These are phyloP conservation scores for Exaiptasia diaphana DNA, from an alignment of 64 coral and sea anemone genomes.

Conservation along the genomic window DNA sequence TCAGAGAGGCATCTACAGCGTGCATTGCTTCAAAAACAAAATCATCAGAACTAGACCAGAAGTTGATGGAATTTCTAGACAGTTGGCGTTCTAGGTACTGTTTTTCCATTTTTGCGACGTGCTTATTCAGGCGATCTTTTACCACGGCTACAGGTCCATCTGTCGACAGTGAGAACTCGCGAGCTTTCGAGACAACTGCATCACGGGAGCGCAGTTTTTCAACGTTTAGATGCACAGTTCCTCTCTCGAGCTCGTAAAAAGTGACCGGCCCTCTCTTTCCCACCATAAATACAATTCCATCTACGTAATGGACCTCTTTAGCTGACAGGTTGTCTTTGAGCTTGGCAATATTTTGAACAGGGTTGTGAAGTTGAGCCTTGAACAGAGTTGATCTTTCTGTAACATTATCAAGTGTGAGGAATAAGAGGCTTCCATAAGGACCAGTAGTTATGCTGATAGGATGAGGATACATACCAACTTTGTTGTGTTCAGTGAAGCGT, in stretches of 20 bases:
- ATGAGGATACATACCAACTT: slow-evolving; percentile 41
- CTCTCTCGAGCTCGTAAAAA: slow-evolving; percentile 21
- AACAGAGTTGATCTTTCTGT: slow-evolving; percentile 27
- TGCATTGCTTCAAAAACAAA: no score
- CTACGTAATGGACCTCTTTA: slow-evolving; percentile 11
- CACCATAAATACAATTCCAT: slow-evolving; percentile 33
- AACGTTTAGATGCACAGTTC: neutral
- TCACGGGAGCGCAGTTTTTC: slow-evolving; percentile 22
- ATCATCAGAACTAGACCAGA: slow-evolving; percentile 40
- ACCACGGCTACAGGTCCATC: slow-evolving; percentile 9
- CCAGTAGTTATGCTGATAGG: slow-evolving; percentile 15
- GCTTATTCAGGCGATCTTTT: slow-evolving; percentile 1
- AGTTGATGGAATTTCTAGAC: neutral
- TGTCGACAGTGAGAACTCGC: neutral
- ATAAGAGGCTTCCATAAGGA: slow-evolving; percentile 27
- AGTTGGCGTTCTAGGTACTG: slow-evolving; percentile 26
- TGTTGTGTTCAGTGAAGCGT: slow-evolving; percentile 33
- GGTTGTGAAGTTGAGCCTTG: slow-evolving; percentile 42
- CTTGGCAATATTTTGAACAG: slow-evolving; percentile 31
- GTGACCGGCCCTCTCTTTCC: slow-evolving; percentile 28
- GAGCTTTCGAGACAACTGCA: neutral
- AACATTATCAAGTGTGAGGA: neutral
- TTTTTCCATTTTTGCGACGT: slow-evolving; percentile 4
- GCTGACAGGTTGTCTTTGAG: slow-evolving; percentile 10
- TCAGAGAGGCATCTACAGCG: no score